Conservation (phyloP, 2,888 invertebrate genomes). For the Lamproptera curius region DNA sequence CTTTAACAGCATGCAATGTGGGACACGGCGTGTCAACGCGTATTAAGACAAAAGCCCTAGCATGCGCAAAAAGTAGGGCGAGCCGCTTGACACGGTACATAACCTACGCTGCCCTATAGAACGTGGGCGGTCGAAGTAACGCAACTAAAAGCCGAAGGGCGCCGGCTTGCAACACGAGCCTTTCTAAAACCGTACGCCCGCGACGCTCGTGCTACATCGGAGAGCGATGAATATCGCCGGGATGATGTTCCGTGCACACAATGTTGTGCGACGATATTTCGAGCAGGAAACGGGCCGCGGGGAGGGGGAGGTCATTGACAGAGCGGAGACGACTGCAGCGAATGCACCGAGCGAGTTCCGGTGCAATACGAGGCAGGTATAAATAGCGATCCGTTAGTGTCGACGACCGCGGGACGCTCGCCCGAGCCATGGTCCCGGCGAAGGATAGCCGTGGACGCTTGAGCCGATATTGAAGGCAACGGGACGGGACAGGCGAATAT, state of each 20-base stretch:
- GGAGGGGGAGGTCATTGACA: constrained; percentile 69
- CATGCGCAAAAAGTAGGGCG: constrained; percentile 61
- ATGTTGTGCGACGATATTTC: constrained; percentile 25
- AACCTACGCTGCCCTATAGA: constrained; percentile 58
- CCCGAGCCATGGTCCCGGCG: constrained; percentile 46
- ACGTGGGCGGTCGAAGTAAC: constrained; percentile 61
- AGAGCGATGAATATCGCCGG: neutral
- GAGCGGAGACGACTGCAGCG: constrained; percentile 70
- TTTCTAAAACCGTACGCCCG: constrained; percentile 60
- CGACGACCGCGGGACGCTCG: constrained; percentile 66
- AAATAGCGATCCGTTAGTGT: constrained; percentile 77
- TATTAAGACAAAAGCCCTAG: constrained; percentile 39
- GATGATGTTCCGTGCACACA: neutral
- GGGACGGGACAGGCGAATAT: neutral
- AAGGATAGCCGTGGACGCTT: constrained; percentile 52
- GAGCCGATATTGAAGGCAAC: constrained; percentile 33
- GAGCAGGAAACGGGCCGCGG: constrained; percentile 35
- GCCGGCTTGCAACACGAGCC: constrained; percentile 54
- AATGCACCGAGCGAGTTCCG: constrained; percentile 74
- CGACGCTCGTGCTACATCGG: constrained; percentile 26
- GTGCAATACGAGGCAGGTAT: constrained; percentile 75
- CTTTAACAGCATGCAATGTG: neutral
- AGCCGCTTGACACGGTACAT: constrained; percentile 65
- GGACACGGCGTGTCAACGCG: constrained; percentile 12
- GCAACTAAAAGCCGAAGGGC: constrained; percentile 71